Evolutionary conservation across 2,888 invertebrate genomes (phyloP).

Genomic region (Augochlorella aurata): DNA sequence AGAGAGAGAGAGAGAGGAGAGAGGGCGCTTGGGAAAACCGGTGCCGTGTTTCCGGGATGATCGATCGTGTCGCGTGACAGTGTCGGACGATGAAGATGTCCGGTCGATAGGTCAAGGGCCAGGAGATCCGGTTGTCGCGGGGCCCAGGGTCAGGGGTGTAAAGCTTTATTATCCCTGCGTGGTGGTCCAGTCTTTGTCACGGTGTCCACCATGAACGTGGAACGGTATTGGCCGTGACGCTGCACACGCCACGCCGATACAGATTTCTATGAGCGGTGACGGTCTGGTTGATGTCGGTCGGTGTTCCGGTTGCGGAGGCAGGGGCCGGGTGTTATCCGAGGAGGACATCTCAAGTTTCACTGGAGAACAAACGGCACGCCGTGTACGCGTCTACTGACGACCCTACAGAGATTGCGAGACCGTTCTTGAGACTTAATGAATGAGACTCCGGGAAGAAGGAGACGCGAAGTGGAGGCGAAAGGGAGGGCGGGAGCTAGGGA

Average conservation of each 20-base stretch:
- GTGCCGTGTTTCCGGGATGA: conserved; percentile 15
- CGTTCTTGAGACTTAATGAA: conserved; percentile 75
- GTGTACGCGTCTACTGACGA: conserved; percentile 72
- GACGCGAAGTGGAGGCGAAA: conserved; percentile 18
- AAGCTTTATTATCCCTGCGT: conserved; percentile 64
- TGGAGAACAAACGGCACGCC: conserved; percentile 76
- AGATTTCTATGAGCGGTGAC: conserved; percentile 46
- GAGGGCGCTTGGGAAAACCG: not conserved
- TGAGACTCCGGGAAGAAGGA: conserved; percentile 51
- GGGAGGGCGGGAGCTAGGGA: not conserved
- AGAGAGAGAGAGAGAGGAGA: conserved; percentile 10
- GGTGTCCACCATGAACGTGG: not conserved
- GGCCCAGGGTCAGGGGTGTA: conserved; percentile 51
- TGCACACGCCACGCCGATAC: not conserved
- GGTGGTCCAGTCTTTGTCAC: not conserved
- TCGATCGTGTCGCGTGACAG: conserved; percentile 33
- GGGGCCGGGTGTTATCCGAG: conserved; percentile 70
- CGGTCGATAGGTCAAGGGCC: conserved; percentile 28
- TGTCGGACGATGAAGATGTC: conserved; percentile 27
- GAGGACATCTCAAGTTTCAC: conserved; percentile 76
- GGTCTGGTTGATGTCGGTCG: conserved; percentile 33
- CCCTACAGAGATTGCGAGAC: conserved; percentile 70
- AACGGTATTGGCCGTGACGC: not conserved
- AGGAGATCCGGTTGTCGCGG: conserved; percentile 8
- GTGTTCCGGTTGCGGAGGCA: not conserved